Evolutionary conservation across 2,797 vertebrate genomes (phyloP).

Genomic region (Periparus ater): DNA sequence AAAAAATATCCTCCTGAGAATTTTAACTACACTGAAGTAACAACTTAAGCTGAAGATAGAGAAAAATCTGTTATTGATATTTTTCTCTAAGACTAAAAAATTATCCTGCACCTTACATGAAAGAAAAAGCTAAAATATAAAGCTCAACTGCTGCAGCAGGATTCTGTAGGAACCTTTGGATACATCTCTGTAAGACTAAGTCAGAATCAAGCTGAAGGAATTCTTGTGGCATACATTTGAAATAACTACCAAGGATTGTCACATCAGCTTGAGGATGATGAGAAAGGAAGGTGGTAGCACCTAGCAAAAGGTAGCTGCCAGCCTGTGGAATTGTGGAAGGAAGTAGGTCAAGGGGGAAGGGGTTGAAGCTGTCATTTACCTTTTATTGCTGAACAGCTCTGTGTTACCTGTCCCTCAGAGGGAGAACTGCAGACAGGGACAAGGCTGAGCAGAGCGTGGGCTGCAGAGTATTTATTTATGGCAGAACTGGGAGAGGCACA

Average conservation of each 20-base stretch:
- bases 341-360: not conserved
- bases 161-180: not conserved
- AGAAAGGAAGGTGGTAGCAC: not conserved
- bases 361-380: not conserved
- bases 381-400: not conserved
- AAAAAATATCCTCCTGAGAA: not conserved
- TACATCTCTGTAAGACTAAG: not conserved
- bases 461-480: not conserved
- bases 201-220: not conserved
- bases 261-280: not conserved
- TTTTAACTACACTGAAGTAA: not conserved
- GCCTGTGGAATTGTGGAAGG: not conserved
- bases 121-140: not conserved
- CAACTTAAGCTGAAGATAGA: not conserved
- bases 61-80: not conserved
- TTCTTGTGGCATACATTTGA: not conserved
- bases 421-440: not conserved
- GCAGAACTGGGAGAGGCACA: not conserved
- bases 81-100: not conserved
- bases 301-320: conserved; percentile 17
- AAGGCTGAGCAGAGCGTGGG: not conserved
- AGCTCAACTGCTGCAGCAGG: not conserved
- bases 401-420: not conserved
- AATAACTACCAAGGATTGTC: not conserved
- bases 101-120: not conserved